Evolutionary conservation across 2,113 vertebrate species (phyloP).

Genomic region (Phylloscopus whistleri): DNA sequence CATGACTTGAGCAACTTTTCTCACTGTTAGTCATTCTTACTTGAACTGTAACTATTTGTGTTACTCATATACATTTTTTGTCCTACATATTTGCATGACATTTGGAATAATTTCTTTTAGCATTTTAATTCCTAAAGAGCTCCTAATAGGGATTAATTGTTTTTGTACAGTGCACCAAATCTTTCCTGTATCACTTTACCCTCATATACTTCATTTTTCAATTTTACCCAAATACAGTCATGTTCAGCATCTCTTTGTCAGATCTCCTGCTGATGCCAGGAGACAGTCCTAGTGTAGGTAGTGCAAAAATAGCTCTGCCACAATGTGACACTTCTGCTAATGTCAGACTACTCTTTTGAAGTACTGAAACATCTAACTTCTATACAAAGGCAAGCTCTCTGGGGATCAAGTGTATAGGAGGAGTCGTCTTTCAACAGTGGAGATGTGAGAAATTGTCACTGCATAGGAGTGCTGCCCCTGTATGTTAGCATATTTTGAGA

Average conservation of each 20-base stretch:
- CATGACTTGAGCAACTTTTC: not conserved
- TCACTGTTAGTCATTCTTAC: not conserved
- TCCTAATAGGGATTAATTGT: not conserved
- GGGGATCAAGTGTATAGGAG: not conserved
- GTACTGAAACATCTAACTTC: not conserved
- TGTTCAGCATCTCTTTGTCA: not conserved
- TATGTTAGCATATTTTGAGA: not conserved
- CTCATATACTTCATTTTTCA: not conserved
- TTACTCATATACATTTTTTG: not conserved
- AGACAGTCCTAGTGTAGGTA: not conserved
- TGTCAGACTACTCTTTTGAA: conserved; percentile 22
- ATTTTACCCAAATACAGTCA: not conserved
- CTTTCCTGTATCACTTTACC: not conserved
- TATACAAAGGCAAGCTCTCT: not conserved
- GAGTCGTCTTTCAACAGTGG: not conserved
- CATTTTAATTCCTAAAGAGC: not conserved
- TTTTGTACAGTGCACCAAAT: not conserved
- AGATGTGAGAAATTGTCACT: not conserved
- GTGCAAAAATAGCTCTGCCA: conserved; percentile 9
- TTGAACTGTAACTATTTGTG: not conserved
- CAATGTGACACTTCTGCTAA: not conserved
- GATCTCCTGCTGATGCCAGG: not conserved
- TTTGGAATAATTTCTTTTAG: not conserved
- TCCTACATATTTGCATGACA: not conserved
- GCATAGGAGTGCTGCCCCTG: not conserved